Conservation (phyloP, 2,888 invertebrate species). For the Oeneis ivallda region DNA sequence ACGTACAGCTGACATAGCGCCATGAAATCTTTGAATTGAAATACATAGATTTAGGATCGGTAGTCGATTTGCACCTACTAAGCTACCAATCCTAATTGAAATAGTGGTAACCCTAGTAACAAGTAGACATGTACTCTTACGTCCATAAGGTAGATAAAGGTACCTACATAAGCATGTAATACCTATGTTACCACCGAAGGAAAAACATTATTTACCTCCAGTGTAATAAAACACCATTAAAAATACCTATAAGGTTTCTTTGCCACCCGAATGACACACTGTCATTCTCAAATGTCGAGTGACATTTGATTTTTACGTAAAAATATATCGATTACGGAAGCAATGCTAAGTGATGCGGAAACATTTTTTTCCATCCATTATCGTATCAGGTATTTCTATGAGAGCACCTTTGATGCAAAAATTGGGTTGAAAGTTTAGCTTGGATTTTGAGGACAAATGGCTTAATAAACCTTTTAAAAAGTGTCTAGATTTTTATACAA, state of each 20-base stretch:
- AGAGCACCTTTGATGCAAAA: slow-evolving; percentile 18
- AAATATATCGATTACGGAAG: slow-evolving; percentile 78
- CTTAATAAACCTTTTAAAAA: too few relatives aligned
- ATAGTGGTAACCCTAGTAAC: too few relatives aligned
- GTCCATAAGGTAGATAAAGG: too few relatives aligned
- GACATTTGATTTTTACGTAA: slow-evolving; percentile 70
- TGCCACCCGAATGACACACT: slow-evolving; percentile 48
- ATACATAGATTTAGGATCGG: too few relatives aligned
- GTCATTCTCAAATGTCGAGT: slow-evolving; percentile 56
- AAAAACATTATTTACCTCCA: slow-evolving; percentile 7
- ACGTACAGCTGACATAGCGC: too few relatives aligned
- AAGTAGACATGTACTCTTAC: too few relatives aligned
- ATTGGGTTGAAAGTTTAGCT: background rate
- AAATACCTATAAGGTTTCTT: slow-evolving; percentile 52
- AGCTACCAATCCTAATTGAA: too few relatives aligned
- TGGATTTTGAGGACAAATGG: background rate
- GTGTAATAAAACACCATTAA: slow-evolving; percentile 30
- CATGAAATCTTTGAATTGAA: too few relatives aligned
- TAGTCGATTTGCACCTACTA: too few relatives aligned
- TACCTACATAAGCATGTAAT: background rate
- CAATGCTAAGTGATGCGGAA: slow-evolving; percentile 74
- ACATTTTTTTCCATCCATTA: slow-evolving; percentile 75
- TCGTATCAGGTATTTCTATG: slow-evolving; percentile 58
- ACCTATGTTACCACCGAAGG: background rate
- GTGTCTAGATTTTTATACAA: too few relatives aligned